Evolutionary conservation across 2,888 invertebrate genomes (phyloP).

Genomic region (Diplazon laetatorius): DNA sequence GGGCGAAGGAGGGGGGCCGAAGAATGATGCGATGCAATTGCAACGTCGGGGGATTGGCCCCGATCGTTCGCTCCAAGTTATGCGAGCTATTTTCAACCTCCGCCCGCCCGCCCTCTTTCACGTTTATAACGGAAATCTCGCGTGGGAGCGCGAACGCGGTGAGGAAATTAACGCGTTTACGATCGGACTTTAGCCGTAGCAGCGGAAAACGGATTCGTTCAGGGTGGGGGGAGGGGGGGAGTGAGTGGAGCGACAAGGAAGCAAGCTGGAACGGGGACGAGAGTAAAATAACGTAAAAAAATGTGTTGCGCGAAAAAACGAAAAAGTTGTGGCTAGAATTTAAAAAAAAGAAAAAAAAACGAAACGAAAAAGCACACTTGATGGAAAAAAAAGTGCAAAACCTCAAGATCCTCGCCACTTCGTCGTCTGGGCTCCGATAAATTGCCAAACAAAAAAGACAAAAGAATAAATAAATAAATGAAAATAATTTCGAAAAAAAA

Average conservation of each 20-base stretch:
- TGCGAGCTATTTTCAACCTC: constrained; percentile 50
- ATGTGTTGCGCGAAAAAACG: background rate
- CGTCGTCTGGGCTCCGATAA: too few species aligned
- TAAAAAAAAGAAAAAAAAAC: constrained; percentile 23
- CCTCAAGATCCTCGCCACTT: too few species aligned
- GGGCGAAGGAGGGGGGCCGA: too few species aligned
- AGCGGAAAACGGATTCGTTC: too few species aligned
- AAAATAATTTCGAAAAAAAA: too few species aligned
- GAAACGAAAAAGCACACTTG: too few species aligned
- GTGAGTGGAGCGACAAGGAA: too few species aligned
- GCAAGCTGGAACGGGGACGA: constrained; percentile 39
- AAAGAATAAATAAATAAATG: too few species aligned
- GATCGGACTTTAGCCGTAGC: constrained; percentile 42
- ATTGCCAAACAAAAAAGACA: too few species aligned
- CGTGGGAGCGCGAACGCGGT: constrained; percentile 9
- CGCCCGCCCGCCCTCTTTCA: background rate
- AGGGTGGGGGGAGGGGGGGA: constrained; percentile 26
- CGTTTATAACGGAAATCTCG: constrained; percentile 9
- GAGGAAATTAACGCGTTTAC: constrained; percentile 68
- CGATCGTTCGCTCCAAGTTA: constrained; percentile 54
- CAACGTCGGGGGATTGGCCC: constrained; percentile 23
- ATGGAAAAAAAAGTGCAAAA: too few species aligned
- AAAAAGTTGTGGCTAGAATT: constrained; percentile 20
- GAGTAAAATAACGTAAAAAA: constrained; percentile 39
- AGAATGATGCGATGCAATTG: constrained; percentile 45